A percentile compares a stretch with the other conserved stretches of the same genome.
These are phyloP conservation scores for Agrotis clavis DNA, from an alignment of 2,888 invertebrate genomes.

Conservation along the genomic window DNA sequence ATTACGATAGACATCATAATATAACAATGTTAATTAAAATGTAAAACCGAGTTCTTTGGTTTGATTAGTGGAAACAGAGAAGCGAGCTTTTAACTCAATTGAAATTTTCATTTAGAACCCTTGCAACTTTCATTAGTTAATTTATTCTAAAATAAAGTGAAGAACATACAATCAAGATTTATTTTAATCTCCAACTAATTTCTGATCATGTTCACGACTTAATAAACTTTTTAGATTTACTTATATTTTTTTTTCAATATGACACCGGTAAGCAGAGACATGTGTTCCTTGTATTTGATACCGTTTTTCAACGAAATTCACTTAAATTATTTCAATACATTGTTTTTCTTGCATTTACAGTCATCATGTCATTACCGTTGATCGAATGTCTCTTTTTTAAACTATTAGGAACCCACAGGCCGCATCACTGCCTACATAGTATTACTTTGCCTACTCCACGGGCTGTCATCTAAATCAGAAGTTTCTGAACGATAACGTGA, in stretches of 20 bases:
- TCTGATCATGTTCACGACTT: background rate
- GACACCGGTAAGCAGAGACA: background rate
- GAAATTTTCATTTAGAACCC: background rate
- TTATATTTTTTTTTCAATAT: background rate
- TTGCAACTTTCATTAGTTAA: background rate
- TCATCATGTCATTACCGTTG: too few species aligned
- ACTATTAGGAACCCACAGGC: background rate
- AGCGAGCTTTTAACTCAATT: constrained; percentile 26
- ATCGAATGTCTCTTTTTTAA: background rate
- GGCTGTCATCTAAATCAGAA: background rate
- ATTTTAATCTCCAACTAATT: background rate
- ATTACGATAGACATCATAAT: background rate
- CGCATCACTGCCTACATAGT: background rate
- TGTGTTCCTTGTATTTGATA: background rate
- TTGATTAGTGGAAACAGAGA: constrained; percentile 16
- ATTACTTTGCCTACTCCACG: background rate
- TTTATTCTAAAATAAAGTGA: background rate
- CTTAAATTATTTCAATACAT: background rate
- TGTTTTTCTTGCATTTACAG: background rate
- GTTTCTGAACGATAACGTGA: too few species aligned
- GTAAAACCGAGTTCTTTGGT: constrained; percentile 3
- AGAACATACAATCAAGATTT: background rate
- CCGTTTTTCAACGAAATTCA: background rate
- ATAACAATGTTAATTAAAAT: constrained; percentile 12
- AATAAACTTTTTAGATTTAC: background rate